phyloP scores from a whole-genome alignment of 2,113 vertebrate genomes.

The Prinia subflava region DNA sequence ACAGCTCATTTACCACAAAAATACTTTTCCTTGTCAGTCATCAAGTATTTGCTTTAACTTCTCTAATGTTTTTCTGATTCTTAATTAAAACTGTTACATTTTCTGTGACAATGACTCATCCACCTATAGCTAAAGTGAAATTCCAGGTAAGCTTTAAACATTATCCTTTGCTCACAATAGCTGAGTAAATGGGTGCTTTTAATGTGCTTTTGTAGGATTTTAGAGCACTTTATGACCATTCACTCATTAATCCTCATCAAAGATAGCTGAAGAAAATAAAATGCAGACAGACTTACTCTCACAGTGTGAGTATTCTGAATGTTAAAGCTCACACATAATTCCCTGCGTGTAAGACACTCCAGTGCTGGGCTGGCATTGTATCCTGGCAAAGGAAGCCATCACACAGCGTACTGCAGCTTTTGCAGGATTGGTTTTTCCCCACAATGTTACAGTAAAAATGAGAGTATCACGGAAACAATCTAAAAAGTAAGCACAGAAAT shows the following conservation, averaged over 20 bases:
- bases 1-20: background rate
- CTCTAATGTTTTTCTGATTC: background rate
- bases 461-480: background rate
- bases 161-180: conserved; percentile 8
- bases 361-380: background rate
- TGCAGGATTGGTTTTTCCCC: background rate
- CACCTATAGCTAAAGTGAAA: background rate
- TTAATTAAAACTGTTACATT: background rate
- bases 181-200: background rate
- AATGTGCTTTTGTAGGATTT: conserved; percentile 4
- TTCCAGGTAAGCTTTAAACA: conserved; percentile 11
- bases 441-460: background rate
- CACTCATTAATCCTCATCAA: conserved; percentile 30
- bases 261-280: conserved; percentile 1
- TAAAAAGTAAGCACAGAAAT: background rate
- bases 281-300: background rate
- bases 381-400: background rate
- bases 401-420: background rate
- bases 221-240: background rate
- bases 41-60: background rate
- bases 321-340: background rate
- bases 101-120: conserved; percentile 29
- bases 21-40: background rate
- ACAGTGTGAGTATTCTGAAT: background rate
- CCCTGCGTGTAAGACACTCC: background rate